These are phyloP conservation scores for Branchinecta lindahli DNA, from an alignment of 1,140 invertebrate species.

Conservation along the genomic window DNA sequence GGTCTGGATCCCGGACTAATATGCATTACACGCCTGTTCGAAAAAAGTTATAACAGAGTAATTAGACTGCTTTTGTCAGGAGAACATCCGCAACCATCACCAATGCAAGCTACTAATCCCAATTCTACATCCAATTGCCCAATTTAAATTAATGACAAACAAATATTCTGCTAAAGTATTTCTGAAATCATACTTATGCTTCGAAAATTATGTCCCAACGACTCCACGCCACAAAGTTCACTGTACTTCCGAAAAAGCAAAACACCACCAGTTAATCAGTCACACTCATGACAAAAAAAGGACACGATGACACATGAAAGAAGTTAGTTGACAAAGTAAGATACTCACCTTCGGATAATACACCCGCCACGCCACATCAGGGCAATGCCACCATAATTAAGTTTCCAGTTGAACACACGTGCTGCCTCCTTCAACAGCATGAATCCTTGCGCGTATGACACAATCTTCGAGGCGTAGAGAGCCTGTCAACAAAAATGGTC, in stretches of 20 bases:
- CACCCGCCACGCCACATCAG: conserved; percentile 99
- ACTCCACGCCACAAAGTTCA: not conserved
- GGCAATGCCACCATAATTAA: conserved; percentile 96
- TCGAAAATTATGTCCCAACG: too few relatives aligned
- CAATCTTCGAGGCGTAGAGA: conserved; percentile 93
- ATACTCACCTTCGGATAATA: conserved; percentile 71
- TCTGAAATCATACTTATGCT: too few relatives aligned
- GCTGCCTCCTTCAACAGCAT: conserved; percentile 94
- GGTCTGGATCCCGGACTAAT: too few relatives aligned
- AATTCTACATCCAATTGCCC: too few relatives aligned
- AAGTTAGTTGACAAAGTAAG: not conserved
- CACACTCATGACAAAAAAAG: conserved; percentile 2
- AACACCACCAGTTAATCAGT: not conserved
- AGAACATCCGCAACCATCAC: too few relatives aligned
- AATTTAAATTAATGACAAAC: too few relatives aligned
- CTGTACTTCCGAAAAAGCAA: not conserved
- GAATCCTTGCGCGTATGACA: conserved; percentile 98
- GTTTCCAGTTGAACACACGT: conserved; percentile 73
- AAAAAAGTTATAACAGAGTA: too few relatives aligned
- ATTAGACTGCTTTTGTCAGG: too few relatives aligned
- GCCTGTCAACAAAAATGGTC: conserved; percentile 40
- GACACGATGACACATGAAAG: conserved; percentile 11
- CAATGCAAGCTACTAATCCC: too few relatives aligned
- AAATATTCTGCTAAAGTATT: too few relatives aligned
- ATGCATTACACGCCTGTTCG: too few relatives aligned